Percentiles rank a stretch among this genome's conserved stretches.
Conservation (phyloP, 2,797 vertebrate genomes). For the Macropodus opercularis region DNA sequence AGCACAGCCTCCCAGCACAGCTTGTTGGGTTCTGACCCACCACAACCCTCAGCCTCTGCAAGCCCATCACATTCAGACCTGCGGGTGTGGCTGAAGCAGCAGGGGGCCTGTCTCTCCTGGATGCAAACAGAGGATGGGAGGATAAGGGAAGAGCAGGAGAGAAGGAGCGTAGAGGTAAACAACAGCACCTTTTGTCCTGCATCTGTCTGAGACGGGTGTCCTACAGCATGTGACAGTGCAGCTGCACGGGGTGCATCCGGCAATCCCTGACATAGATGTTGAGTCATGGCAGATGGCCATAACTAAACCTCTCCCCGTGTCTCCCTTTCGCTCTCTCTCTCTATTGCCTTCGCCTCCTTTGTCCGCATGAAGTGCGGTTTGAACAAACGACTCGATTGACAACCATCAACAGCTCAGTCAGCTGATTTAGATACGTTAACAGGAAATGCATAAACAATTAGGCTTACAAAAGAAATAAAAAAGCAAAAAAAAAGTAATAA, state of each 20-base stretch:
- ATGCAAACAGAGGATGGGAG: conserved; percentile 54
- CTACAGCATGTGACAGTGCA: conserved; percentile 70
- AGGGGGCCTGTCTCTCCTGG: conserved; percentile 56
- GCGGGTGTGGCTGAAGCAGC: conserved; percentile 51
- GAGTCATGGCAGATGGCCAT: conserved; percentile 70
- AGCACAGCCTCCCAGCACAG: conserved; percentile 72
- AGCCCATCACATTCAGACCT: conserved; percentile 58
- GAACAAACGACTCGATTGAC: conserved; percentile 14
- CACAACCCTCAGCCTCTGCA: conserved; percentile 47
- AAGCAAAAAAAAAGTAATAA: background rate
- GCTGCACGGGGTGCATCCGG: conserved; percentile 62
- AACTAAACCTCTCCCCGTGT: conserved; percentile 25
- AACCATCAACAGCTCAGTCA: too few species aligned
- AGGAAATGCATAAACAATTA: too few species aligned
- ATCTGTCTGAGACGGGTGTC: conserved; percentile 74
- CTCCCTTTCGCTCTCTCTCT: conserved; percentile 24
- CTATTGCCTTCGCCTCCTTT: conserved; percentile 10
- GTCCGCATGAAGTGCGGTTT: too few species aligned
- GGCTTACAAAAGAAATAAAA: too few species aligned
- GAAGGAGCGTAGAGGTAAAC: conserved; percentile 71
- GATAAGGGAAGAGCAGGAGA: conserved; percentile 58
- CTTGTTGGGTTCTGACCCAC: conserved; percentile 82
- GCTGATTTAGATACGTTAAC: too few species aligned
- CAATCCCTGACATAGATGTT: conserved; percentile 57
- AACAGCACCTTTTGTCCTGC: conserved; percentile 79